Conservation (phyloP, 2,888 invertebrate genomes). For the Mechanitis mazaeus region DNA sequence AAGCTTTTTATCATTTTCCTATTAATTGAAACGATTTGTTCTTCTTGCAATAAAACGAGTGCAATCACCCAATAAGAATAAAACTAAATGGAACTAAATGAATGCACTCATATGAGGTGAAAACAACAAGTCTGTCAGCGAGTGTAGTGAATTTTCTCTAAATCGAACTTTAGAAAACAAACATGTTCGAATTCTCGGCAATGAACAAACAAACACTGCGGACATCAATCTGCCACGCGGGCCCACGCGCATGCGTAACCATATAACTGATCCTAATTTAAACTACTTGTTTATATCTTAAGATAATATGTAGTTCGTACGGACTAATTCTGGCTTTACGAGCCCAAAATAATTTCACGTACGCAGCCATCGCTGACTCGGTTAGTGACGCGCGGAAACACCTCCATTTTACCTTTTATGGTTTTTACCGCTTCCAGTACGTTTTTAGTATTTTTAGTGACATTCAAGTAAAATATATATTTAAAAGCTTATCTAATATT, state of each 20-base stretch:
- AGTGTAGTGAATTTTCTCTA: constrained; percentile 62
- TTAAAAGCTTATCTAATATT: too few species aligned
- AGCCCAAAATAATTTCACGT: constrained; percentile 60
- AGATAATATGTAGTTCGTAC: constrained; percentile 52
- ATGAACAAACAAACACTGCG: constrained; percentile 52
- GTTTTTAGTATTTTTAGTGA: neutral
- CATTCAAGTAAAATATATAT: neutral
- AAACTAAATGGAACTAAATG: constrained; percentile 36
- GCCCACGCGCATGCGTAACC: constrained; percentile 62
- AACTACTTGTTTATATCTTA: constrained; percentile 62
- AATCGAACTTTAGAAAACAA: constrained; percentile 62
- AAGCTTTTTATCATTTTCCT: too few species aligned
- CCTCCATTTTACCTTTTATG: constrained; percentile 44
- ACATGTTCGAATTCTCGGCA: constrained; percentile 50
- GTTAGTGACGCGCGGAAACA: constrained; percentile 35
- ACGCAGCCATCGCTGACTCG: constrained; percentile 36
- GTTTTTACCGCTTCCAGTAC: constrained; percentile 31
- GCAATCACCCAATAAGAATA: constrained; percentile 31
- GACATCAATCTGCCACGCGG: constrained; percentile 52
- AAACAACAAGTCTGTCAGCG: constrained; percentile 62
- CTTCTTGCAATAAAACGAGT: constrained; percentile 2
- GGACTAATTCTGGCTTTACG: constrained; percentile 59
- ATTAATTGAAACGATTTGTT: too few species aligned
- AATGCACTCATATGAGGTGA: constrained; percentile 38
- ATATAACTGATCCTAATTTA: constrained; percentile 61